Percentiles rank a stretch among this genome's conserved stretches.
These are phyloP conservation scores for Acanthoscelides obtectus DNA, from an alignment of 2,888 invertebrate species.

Conservation along the genomic window DNA sequence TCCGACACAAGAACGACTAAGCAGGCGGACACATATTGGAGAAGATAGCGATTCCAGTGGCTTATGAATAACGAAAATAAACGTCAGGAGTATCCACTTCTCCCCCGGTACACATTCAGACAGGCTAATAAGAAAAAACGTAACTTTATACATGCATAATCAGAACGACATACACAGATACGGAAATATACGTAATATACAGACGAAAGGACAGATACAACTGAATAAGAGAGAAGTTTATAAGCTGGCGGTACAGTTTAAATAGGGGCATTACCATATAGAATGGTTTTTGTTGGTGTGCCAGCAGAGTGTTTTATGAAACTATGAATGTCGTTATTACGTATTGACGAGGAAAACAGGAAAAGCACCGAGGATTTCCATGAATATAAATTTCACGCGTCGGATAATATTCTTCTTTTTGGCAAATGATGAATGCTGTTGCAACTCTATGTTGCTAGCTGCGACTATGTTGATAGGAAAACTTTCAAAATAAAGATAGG, in stretches of 20 bases:
- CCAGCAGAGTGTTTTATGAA: conserved; percentile 23
- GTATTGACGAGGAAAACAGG: conserved; percentile 15
- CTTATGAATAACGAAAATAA: too few species aligned
- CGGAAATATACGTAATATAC: not conserved
- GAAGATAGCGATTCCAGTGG: too few species aligned
- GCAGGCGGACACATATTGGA: too few species aligned
- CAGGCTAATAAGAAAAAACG: not conserved
- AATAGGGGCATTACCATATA: conserved; percentile 23
- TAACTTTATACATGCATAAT: not conserved
- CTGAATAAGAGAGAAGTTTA: not conserved
- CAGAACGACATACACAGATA: not conserved
- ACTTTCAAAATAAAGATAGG: not conserved
- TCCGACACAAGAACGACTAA: too few species aligned
- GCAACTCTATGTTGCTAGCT: conserved; percentile 1
- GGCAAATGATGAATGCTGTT: conserved; percentile 2
- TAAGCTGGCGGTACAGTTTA: conserved; percentile 4
- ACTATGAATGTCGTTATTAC: conserved; percentile 16
- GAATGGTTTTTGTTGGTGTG: conserved; percentile 13
- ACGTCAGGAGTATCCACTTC: not conserved
- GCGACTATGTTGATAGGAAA: not conserved
- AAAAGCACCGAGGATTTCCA: conserved; percentile 9
- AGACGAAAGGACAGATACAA: not conserved
- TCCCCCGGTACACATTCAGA: not conserved
- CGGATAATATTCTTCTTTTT: not conserved
- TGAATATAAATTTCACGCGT: conserved; percentile 13